A percentile compares a stretch with the other conserved stretches of the same genome.
Evolutionary conservation across 2,888 invertebrate species (phyloP).

Genomic region (Zhuqinia jingwanae): DNA sequence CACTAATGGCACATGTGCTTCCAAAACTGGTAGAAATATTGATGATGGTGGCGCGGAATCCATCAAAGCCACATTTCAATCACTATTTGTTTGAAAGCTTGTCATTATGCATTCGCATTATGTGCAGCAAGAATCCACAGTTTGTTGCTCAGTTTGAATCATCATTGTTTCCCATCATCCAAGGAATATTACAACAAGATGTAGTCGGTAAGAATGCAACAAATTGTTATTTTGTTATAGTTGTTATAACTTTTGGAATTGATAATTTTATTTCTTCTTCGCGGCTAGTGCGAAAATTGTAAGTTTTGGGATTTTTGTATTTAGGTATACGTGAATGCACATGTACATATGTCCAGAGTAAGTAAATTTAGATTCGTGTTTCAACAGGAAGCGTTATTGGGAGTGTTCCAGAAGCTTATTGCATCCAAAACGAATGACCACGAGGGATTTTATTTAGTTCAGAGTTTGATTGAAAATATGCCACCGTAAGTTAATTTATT

Average conservation of each 20-base stretch:
- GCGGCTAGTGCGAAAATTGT: slow-evolving; percentile 88
- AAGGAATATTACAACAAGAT: slow-evolving; percentile 96
- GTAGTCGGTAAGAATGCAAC: slow-evolving; percentile 89
- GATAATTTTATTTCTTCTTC: too few relatives aligned
- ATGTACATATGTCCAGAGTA: too few relatives aligned
- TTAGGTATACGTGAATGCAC: slow-evolving; percentile 28
- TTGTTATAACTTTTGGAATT: too few relatives aligned
- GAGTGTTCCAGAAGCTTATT: slow-evolving; percentile 97
- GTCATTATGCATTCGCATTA: slow-evolving; percentile 93
- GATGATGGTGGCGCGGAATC: slow-evolving; percentile 92
- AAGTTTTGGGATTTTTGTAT: slow-evolving; percentile 79
- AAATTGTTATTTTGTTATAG: too few relatives aligned
- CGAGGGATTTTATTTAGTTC: slow-evolving; percentile 96
- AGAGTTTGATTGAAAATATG: slow-evolving; percentile 91
- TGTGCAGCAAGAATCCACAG: slow-evolving; percentile 89
- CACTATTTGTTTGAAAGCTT: slow-evolving; percentile 98
- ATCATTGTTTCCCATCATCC: slow-evolving; percentile 96
- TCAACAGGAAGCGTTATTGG: slow-evolving; percentile 85
- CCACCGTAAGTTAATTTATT: slow-evolving; percentile 88
- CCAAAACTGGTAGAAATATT: slow-evolving; percentile 93
- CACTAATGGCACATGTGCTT: slow-evolving; percentile 89
- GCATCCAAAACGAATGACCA: slow-evolving; percentile 97
- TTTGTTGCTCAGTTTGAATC: slow-evolving; percentile 95
- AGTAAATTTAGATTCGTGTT: too few relatives aligned
- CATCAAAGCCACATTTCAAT: slow-evolving; percentile 98